Percentiles rank a stretch among this genome's conserved stretches.
phyloP scores from a whole-genome alignment of 2,113 vertebrate species.

The Tursiops truncatus region DNA sequence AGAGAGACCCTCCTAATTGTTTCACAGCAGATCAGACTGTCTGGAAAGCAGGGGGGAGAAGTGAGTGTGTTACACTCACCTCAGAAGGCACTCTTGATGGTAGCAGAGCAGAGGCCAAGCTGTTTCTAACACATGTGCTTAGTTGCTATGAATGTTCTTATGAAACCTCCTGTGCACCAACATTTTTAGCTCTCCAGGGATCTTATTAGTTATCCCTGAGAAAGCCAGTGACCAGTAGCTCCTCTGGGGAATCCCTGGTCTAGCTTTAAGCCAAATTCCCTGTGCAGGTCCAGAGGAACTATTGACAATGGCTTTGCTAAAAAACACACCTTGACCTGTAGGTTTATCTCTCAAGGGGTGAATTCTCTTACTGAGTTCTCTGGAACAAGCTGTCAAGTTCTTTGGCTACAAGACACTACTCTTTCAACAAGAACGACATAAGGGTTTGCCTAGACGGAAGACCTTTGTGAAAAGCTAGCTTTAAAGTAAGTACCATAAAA shows the following conservation, averaged over 20 bases:
- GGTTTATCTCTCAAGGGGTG: not conserved
- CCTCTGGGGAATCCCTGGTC: not conserved
- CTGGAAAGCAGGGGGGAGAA: not conserved
- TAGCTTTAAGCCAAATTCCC: not conserved
- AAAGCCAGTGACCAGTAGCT: not conserved
- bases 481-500: constrained; percentile 73
- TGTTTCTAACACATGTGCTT: not conserved
- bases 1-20: not conserved
- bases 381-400: not conserved
- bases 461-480: constrained; percentile 60
- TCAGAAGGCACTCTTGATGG: not conserved
- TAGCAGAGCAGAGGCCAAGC: not conserved
- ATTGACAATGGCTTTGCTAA: not conserved
- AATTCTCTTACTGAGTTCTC: not conserved
- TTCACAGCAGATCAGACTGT: not conserved
- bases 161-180: not conserved
- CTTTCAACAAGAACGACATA: constrained; percentile 17
- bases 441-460: constrained; percentile 30
- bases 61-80: not conserved
- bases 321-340: not conserved
- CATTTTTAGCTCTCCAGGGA: not conserved
- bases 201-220: not conserved
- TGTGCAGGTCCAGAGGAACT: not conserved
- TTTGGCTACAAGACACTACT: not conserved
- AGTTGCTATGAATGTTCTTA: not conserved